Base-by-base conservation (phyloP, 2,113 vertebrate species). In the Hippocampus barbouri region DNA sequence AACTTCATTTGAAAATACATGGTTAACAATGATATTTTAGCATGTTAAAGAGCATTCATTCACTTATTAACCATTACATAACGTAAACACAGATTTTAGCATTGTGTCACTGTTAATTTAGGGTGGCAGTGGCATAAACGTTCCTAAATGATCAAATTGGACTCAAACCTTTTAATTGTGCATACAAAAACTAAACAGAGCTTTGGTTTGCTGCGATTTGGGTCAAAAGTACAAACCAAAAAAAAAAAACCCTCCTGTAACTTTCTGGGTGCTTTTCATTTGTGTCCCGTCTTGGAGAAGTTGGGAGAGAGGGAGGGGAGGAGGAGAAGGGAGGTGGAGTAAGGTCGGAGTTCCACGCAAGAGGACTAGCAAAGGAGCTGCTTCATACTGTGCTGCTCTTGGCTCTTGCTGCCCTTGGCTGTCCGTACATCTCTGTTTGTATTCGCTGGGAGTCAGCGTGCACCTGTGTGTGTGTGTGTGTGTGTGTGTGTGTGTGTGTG, bases 341-440 rank as follows among this genome's bases (percentile, higher is more conserved):
- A 82, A 86, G 81, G 86, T 81, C 86, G 79, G 85, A 86, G 84
- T 87, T 79, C 79, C 80, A 77, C 85, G 85, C 83, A 85, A 87
- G 86, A 85, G 82, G 79, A 79, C 79, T 75, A 83, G 88, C 74
- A 87, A 83, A 86, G 75, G 72, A 88, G 77, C 77, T 12, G 80
- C 75, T 83, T 85, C 75, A 83, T 69, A 77, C 83, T 80, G 79
- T 77, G 83, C 76, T 75, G 30, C 70, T 82, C 70, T 82, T 79
- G 73, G 85, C 83, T 75, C 59, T 25, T 75, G 83, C 76, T 75
- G 41, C 70, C 82, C 70, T 82, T 79, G 73, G 85, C 83, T 72
- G 79, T 76, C 70, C 79, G n/a, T 77, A 79, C 70, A 57, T 74
- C 66, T 85, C 72, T 82, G 77, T 88, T 77, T 86, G 70, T 77